Evolutionary conservation across 30 jellyfish, hydroid and myxozoan genomes (phyloP), one percentile per base, ranked within the genome.

Genomic region (Haliclystus octoradiatus): DNA sequence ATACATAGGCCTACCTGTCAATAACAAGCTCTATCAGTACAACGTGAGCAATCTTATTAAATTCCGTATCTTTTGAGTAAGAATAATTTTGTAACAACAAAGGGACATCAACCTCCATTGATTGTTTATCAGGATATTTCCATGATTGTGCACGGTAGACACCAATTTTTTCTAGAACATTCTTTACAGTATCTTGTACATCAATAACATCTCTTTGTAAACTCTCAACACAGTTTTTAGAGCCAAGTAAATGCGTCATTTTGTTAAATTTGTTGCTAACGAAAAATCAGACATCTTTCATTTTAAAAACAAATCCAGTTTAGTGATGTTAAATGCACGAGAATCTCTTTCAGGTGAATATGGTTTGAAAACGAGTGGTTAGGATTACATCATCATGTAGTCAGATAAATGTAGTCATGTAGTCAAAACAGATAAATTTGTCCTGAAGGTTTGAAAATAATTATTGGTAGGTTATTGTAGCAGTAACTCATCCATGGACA

Each of bases 231-330:
- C 96, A 86, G 73, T 81, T 79, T 52, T 74, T 79, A 33, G 88
- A 52, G 34, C 96, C 96, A 28, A 86, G 83, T 26, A 86, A 76
- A 74, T 86, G 96, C 14, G 96, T 83, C 96, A 86, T 86, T 40
- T 9, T 19, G 57, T 40, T 40, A 19, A 40, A 40, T 19, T 5
- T 19, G 57, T 40, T 40, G 57, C 57, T 40, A 40, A 40, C 57
- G 19, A 19, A 40, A 40, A n/a, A n/a, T n/a, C n/a, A n/a, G n/a
- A n/a, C n/a, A n/a, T n/a, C n/a, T n/a, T n/a, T n/a, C n/a, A n/a
- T n/a, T n/a, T 40, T 9, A 40, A 40, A 9, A 40, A 40, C 57
- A 40, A 40, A 40, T 40, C 57, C 14, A 5, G 57, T 40, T 40
- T 9, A 9, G 57, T 40, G 14, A 19, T 40, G 57, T 40, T 5